Conservation (phyloP, 2,888 invertebrate species). For the Schrankia costaestrigalis region DNA sequence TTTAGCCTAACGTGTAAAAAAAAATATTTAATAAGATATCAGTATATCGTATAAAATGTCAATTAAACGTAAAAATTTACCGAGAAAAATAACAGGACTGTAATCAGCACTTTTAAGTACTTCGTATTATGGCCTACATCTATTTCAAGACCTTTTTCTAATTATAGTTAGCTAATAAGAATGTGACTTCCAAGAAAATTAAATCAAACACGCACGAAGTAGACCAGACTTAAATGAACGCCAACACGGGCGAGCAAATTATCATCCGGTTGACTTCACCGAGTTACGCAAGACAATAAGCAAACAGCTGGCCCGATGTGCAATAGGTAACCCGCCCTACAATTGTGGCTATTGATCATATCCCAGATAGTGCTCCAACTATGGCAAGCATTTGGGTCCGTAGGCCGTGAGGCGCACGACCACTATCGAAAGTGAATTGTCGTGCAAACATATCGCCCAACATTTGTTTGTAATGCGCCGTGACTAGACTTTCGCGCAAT, state of each 20-base stretch:
- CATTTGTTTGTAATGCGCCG: constrained; percentile 47
- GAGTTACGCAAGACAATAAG: constrained; percentile 73
- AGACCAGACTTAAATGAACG: constrained; percentile 62
- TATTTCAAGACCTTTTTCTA: constrained; percentile 33
- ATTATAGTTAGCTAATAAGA: constrained; percentile 43
- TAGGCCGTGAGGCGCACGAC: constrained; percentile 70
- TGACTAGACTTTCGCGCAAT: constrained; percentile 64
- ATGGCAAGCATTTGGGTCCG: constrained; percentile 62
- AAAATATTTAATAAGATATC: too few relatives aligned
- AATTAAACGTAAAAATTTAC: too few relatives aligned
- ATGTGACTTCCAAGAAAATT: constrained; percentile 57
- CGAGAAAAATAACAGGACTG: too few relatives aligned
- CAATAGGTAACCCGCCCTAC: constrained; percentile 64
- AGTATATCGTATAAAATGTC: too few relatives aligned
- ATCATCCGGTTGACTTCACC: constrained; percentile 68
- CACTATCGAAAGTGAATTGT: constrained; percentile 72
- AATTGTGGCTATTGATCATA: constrained; percentile 67
- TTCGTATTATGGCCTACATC: too few relatives aligned
- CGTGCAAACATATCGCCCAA: constrained; percentile 53
- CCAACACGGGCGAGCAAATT: constrained; percentile 68
- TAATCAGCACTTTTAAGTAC: too few relatives aligned
- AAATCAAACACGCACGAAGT: constrained; percentile 74
- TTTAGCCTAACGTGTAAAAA: too few relatives aligned
- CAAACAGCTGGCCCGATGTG: constrained; percentile 66
- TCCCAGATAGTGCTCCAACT: constrained; percentile 64